Conservation (phyloP, 1,140 invertebrate species). For the Colletes latitarsis region DNA sequence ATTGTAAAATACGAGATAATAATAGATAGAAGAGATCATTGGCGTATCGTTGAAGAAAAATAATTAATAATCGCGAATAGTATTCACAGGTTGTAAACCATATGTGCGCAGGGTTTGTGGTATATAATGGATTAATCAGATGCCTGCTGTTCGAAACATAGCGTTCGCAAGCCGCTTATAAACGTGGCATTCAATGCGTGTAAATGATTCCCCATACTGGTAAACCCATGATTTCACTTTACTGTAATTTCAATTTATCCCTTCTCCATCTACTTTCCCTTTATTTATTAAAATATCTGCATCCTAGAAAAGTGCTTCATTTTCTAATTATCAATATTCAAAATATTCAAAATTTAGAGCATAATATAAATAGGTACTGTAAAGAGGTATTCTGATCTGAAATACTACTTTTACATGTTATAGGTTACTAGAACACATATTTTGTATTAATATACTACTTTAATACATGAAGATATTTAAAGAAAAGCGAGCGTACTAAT, state of each 20-base stretch:
- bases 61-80: slow-evolving; percentile 16
- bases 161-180: slow-evolving; percentile 22
- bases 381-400: too few species aligned
- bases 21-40: not conserved
- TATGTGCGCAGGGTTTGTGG: not conserved
- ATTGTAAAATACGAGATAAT: not conserved
- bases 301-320: too few species aligned
- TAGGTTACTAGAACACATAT: too few species aligned
- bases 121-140: slow-evolving; percentile 39
- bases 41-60: slow-evolving; percentile 20
- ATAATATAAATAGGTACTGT: too few species aligned
- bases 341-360: too few species aligned
- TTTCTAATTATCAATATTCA: too few species aligned
- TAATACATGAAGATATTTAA: too few species aligned
- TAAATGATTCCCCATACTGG: not conserved
- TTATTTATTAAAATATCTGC: not conserved
- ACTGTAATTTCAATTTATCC: slow-evolving; percentile 14
- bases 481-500: too few species aligned
- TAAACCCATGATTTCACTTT: not conserved
- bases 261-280: not conserved
- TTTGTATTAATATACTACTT: too few species aligned
- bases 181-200: slow-evolving; percentile 3
- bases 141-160: slow-evolving; percentile 8
- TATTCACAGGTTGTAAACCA: slow-evolving; percentile 18
- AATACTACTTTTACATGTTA: too few species aligned